phyloP scores from a whole-genome alignment of 1,140 invertebrate species.

The Caenorhabditis brenneri region DNA sequence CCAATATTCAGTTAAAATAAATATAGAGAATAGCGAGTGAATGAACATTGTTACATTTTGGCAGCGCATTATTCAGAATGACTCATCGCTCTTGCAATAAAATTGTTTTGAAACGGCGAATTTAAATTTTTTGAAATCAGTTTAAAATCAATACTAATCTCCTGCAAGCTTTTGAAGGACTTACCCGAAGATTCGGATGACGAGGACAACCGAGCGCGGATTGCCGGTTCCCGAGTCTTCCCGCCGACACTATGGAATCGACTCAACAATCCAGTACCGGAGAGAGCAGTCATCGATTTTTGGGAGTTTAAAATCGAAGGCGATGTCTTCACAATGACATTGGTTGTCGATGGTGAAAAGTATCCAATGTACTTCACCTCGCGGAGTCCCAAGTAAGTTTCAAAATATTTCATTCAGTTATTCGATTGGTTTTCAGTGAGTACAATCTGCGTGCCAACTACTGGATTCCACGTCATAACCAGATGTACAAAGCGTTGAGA shows the following conservation, averaged over 20 bases:
- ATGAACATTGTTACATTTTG: no score
- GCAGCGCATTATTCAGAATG: no score
- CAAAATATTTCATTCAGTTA: no score
- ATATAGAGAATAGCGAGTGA: no score
- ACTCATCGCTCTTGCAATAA: no score
- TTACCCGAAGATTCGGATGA: background rate
- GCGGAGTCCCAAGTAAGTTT: background rate
- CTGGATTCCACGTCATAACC: slow-evolving; percentile 7
- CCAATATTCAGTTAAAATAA: no score
- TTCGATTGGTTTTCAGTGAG: background rate
- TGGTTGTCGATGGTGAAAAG: background rate
- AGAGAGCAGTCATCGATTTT: background rate
- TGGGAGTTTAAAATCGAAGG: slow-evolving; percentile 32
- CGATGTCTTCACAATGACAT: background rate
- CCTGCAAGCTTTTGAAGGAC: background rate
- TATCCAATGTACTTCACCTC: slow-evolving; percentile 16
- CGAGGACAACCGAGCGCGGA: background rate
- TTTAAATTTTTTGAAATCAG: no score
- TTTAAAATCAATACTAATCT: background rate
- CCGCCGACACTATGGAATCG: background rate
- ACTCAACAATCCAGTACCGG: background rate
- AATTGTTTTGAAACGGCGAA: background rate
- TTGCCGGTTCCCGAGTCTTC: background rate
- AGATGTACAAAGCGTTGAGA: background rate
- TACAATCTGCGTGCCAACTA: background rate